Conservation (phyloP, 30 jellyfish, hydroid and myxozoan species). For the Pelagia noctiluca region DNA sequence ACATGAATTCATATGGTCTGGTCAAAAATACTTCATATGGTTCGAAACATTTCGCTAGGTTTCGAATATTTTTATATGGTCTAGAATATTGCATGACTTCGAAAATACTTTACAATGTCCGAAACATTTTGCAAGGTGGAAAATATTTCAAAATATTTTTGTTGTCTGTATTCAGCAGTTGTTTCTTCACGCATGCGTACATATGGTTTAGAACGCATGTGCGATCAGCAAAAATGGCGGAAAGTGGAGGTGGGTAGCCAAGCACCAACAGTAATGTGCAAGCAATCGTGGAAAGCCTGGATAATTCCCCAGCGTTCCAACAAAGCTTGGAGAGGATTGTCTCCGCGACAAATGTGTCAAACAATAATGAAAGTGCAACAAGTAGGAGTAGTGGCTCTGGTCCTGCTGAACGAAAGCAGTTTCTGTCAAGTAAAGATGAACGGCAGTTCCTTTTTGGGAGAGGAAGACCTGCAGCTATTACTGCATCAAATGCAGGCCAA, state of each 20-base stretch:
- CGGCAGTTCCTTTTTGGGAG: neutral
- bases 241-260: neutral
- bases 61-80: neutral
- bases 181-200: neutral
- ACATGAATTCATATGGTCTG: neutral
- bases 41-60: neutral
- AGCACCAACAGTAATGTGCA: neutral
- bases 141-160: no score
- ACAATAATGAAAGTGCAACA: constrained; percentile 2
- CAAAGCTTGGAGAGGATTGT: neutral
- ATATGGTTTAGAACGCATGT: neutral
- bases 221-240: neutral
- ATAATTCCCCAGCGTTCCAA: neutral
- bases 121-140: neutral
- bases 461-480: constrained; percentile 1
- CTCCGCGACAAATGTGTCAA: neutral
- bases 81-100: neutral
- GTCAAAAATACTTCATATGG: neutral
- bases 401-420: neutral
- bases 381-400: constrained; percentile 5
- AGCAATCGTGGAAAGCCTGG: neutral
- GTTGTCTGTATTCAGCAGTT: neutral
- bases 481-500: constrained; percentile 4
- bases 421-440: neutral
- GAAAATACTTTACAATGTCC: neutral